A percentile compares a stretch with the other conserved stretches of the same genome.
phyloP scores from a whole-genome alignment of 2,797 vertebrate genomes.

The Darevskia nairensis region DNA sequence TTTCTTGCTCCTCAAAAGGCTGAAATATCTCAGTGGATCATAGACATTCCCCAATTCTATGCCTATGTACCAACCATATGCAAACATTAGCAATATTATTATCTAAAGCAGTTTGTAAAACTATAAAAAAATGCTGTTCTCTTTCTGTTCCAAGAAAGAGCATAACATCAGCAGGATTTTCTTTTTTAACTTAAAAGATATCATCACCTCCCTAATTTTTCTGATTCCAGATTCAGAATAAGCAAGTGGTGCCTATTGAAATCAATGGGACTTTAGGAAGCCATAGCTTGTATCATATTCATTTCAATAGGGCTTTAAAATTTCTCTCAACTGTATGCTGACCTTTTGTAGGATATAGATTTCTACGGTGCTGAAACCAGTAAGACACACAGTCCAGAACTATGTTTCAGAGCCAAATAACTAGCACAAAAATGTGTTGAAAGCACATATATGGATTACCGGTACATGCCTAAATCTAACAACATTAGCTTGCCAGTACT shows the following conservation, averaged over 20 bases:
- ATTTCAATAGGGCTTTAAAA: background rate
- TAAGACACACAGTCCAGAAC: background rate
- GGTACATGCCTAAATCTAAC: background rate
- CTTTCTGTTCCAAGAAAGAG: background rate
- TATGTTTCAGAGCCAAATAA: background rate
- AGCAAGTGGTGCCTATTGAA: background rate
- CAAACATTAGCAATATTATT: background rate
- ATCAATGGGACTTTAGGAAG: background rate
- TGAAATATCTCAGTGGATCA: conserved; percentile 44
- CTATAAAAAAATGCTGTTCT: background rate
- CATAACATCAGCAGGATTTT: background rate
- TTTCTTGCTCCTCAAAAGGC: conserved; percentile 44
- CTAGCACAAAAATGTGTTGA: conserved; percentile 2
- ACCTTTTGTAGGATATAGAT: background rate
- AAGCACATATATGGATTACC: conserved; percentile 1
- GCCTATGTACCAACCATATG: background rate
- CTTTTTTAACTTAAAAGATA: background rate
- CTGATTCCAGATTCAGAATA: background rate
- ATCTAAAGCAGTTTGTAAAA: background rate
- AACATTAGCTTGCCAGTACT: conserved; percentile 18
- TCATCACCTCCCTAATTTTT: background rate
- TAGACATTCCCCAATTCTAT: background rate
- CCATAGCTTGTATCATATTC: background rate
- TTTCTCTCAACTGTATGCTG: background rate
- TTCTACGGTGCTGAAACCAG: conserved; percentile 3